Evolutionary conservation across 2,888 invertebrate genomes (phyloP), one percentile per base, ranked within the genome.

Genomic region (Taphrorychus bicolor): DNA sequence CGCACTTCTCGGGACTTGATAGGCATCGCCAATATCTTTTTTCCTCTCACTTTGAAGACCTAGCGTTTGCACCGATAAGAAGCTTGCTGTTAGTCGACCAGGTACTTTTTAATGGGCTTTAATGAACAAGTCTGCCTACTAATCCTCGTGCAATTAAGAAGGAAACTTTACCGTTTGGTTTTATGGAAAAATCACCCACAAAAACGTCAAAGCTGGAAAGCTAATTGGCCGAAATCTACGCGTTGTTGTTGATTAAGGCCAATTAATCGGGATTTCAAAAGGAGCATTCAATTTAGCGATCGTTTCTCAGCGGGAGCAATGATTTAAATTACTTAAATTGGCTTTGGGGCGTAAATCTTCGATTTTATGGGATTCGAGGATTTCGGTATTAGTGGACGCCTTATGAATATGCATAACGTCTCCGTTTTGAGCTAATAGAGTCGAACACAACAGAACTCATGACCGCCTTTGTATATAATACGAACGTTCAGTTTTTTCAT

Each of bases 141-240:
- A 45, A 45, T 17, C 14, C 45, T 9, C 3, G 32, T 1, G 48
- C 48, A 14, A 48, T 48, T 48, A 48, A 5, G 18, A 3, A n/a
- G n/a, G n/a, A n/a, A n/a, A n/a, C n/a, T n/a, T n/a, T n/a, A n/a
- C n/a, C n/a, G n/a, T n/a, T n/a, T 16, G 48, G 1, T 32, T 32
- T 18, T 16, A 48, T 48, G 7, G 18, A 52, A 52, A 11, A 22
- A 52, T 52, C 52, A 52, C 52, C 52, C 52, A 65, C 65, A 53
- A 66, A 66, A 66, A 66, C 49, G 66, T 60, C 59, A 59, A 54
- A 59, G 18, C 23, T 49, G 9, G 49, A 59, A 48, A 54, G 59
- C 41, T 66, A 66, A 66, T 66, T 66, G 66, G 66, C 23, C 60
- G 53, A 66, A 60, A 66, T 66, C 59, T 59, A 56, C 48, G 57